phyloP scores from a whole-genome alignment of 2,888 invertebrate species.

The Belgica antarctica region DNA sequence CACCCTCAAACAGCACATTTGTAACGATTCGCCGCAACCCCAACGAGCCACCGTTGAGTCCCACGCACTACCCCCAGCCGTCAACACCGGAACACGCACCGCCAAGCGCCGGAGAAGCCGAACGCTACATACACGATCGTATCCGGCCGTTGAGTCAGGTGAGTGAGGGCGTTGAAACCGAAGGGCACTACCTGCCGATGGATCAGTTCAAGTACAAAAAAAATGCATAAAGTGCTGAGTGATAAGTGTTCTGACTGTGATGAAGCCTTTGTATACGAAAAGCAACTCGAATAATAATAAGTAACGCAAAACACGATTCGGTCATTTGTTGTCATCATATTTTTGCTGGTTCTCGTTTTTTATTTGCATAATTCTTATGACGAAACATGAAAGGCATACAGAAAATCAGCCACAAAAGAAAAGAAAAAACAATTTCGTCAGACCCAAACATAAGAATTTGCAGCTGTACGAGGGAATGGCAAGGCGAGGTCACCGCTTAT shows the following conservation, averaged over 20 bases:
- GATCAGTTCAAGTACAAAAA: slow-evolving; percentile 33
- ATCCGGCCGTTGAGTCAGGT: slow-evolving; percentile 89
- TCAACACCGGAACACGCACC: slow-evolving; percentile 94
- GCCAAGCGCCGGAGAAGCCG: slow-evolving; percentile 84
- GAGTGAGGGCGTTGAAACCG: slow-evolving; percentile 59
- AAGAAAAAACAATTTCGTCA: slow-evolving; percentile 7
- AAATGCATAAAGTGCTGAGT: neutral
- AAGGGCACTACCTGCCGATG: slow-evolving; percentile 37
- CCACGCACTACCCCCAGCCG: slow-evolving; percentile 86
- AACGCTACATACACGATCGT: slow-evolving; percentile 83
- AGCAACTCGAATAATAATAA: too few species aligned
- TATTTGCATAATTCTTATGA: slow-evolving; percentile 26
- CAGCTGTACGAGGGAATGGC: too few species aligned
- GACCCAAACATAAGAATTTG: too few species aligned
- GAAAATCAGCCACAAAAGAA: neutral
- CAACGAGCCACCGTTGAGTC: slow-evolving; percentile 69
- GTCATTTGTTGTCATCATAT: slow-evolving; percentile 52
- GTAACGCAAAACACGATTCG: too few species aligned
- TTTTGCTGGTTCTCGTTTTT: slow-evolving; percentile 45
- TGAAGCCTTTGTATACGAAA: too few species aligned
- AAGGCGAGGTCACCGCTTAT: too few species aligned
- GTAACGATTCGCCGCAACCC: slow-evolving; percentile 38
- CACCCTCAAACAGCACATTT: slow-evolving; percentile 28
- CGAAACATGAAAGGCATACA: slow-evolving; percentile 8
- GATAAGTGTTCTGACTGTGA: slow-evolving; percentile 5